Conservation (phyloP, 2,888 invertebrate genomes). For the Odontocolon sp. region DNA sequence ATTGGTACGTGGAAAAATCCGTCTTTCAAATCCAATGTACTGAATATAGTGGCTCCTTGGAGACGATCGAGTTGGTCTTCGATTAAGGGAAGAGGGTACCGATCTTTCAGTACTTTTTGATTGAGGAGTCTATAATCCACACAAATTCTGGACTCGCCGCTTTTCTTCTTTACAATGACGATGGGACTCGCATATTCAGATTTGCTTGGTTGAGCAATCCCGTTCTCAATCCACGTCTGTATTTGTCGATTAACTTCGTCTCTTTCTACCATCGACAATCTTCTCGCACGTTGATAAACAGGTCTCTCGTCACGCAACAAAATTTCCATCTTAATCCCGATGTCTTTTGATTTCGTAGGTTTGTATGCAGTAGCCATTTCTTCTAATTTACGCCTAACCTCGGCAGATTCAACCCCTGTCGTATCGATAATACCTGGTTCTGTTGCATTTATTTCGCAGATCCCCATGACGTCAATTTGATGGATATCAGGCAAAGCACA, state of each 20-base stretch:
- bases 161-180: slow-evolving; percentile 65
- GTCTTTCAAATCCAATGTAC: slow-evolving; percentile 63
- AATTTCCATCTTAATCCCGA: slow-evolving; percentile 64
- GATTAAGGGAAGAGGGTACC: slow-evolving; percentile 56
- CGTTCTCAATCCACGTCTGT: slow-evolving; percentile 67
- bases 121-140: slow-evolving; percentile 77
- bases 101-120: slow-evolving; percentile 67
- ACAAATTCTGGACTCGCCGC: slow-evolving; percentile 65
- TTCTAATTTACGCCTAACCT: neutral
- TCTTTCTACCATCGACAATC: slow-evolving; percentile 61
- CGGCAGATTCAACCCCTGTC: neutral
- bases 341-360: slow-evolving; percentile 59
- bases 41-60: slow-evolving; percentile 51
- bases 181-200: slow-evolving; percentile 70
- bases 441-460: neutral
- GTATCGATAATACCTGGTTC: neutral
- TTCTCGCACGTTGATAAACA: slow-evolving; percentile 62
- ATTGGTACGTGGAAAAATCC: slow-evolving; percentile 68
- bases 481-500: neutral
- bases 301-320: slow-evolving; percentile 67
- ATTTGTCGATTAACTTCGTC: slow-evolving; percentile 66
- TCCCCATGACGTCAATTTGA: neutral
- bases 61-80: slow-evolving; percentile 50
- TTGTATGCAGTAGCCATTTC: slow-evolving; percentile 59
- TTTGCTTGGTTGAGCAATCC: slow-evolving; percentile 62